These are phyloP conservation scores for Diabrotica balteata DNA, from an alignment of 2,888 invertebrate species.

Conservation along the genomic window DNA sequence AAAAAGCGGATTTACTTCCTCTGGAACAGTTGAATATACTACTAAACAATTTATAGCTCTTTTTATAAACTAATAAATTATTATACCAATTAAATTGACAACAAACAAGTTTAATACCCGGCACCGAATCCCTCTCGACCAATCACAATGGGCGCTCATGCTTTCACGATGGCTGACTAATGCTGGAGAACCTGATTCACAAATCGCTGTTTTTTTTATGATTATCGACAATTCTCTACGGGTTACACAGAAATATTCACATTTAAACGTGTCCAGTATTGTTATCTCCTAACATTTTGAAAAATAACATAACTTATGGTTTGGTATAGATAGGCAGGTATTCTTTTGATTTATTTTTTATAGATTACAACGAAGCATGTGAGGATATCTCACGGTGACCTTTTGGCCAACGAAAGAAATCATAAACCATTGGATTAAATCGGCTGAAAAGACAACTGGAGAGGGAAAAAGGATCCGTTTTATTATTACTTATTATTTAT, in stretches of 20 bases:
- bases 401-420: neutral
- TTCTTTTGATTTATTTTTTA: constrained; percentile 11
- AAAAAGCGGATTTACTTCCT: too few relatives aligned
- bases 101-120: too few relatives aligned
- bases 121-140: neutral
- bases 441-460: too few relatives aligned
- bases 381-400: constrained; percentile 4
- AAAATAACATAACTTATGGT: constrained; percentile 15
- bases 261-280: constrained; percentile 29
- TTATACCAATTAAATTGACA: too few relatives aligned
- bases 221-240: constrained; percentile 30
- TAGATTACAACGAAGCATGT: constrained; percentile 4
- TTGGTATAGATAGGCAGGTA: constrained; percentile 4
- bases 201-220: constrained; percentile 21
- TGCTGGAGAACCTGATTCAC: constrained; percentile 26
- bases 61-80: too few relatives aligned
- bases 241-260: constrained; percentile 28
- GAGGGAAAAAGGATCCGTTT: neutral
- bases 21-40: too few relatives aligned
- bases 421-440: too few relatives aligned
- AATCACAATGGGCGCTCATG: constrained; percentile 12
- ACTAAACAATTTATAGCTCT: too few relatives aligned
- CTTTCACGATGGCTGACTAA: constrained; percentile 22
- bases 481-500: constrained; percentile 1
- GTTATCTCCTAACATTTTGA: constrained; percentile 21